Conservation (phyloP, 1,140 invertebrate species). For the Drosophila persimilis region DNA sequence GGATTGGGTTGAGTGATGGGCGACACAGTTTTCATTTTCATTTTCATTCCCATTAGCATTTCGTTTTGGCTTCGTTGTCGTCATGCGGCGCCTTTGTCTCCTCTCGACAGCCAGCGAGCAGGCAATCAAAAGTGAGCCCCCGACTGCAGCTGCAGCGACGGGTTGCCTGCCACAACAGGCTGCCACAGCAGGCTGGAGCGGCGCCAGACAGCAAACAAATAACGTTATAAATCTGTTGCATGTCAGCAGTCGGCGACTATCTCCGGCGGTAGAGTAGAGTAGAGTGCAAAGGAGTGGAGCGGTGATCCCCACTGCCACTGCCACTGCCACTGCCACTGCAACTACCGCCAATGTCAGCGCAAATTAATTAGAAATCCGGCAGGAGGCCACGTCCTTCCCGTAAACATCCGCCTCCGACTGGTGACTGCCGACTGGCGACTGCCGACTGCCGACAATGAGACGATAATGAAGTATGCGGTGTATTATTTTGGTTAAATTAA, state of each 20-base stretch:
- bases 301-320: too few species aligned
- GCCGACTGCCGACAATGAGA: constrained; percentile 9
- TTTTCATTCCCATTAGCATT: constrained; percentile 21
- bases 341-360: constrained; percentile 38
- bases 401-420: constrained; percentile 7
- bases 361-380: constrained; percentile 58
- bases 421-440: too few species aligned
- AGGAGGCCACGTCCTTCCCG: not conserved
- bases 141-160: too few species aligned
- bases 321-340: not conserved
- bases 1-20: constrained; percentile 49
- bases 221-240: constrained; percentile 66
- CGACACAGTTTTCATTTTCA: constrained; percentile 54
- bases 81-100: constrained; percentile 44
- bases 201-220: constrained; percentile 51
- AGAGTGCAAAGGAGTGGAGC: too few species aligned
- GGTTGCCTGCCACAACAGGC: constrained; percentile 23
- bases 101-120: constrained; percentile 12
- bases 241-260: constrained; percentile 44
- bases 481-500: not conserved
- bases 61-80: constrained; percentile 20
- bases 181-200: constrained; percentile 37
- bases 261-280: not conserved
- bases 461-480: constrained; percentile 5
- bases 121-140: constrained; percentile 46